A percentile compares a stretch with the other conserved stretches of the same genome.
phyloP scores from a whole-genome alignment of 2,888 invertebrate species.

The Lepidochitona cinerea region DNA sequence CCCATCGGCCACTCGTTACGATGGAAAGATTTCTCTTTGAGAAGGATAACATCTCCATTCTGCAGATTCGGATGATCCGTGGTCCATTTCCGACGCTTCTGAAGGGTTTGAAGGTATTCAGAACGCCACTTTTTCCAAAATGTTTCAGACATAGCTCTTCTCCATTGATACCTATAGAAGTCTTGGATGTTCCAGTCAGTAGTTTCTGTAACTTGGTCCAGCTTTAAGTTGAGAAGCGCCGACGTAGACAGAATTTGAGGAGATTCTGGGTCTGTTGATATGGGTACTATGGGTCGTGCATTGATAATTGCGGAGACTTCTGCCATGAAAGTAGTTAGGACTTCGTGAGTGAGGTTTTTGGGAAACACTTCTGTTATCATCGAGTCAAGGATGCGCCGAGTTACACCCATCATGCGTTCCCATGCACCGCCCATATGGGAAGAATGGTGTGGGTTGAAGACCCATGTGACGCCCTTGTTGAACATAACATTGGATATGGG shows the following conservation, averaged over 20 bases:
- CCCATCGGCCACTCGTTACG: slow-evolving; percentile 1
- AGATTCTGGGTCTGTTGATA: slow-evolving; percentile 18
- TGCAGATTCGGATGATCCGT: background rate
- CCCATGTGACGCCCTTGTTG: slow-evolving; percentile 19
- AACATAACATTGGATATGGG: slow-evolving; percentile 9
- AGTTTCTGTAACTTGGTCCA: too few relatives aligned
- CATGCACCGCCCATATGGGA: too few relatives aligned
- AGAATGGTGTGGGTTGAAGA: slow-evolving; percentile 30
- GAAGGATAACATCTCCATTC: background rate
- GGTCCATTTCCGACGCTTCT: background rate
- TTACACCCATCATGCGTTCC: too few relatives aligned
- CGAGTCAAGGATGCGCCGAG: slow-evolving; percentile 29
- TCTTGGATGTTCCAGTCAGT: too few relatives aligned
- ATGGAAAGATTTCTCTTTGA: background rate
- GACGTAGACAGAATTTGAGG: too few relatives aligned
- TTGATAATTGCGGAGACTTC: slow-evolving; percentile 31
- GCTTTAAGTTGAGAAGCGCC: too few relatives aligned
- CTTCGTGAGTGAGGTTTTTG: slow-evolving; percentile 26
- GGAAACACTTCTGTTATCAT: slow-evolving; percentile 13
- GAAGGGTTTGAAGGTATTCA: background rate
- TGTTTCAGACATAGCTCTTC: slow-evolving; percentile 5
- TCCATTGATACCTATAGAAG: slow-evolving; percentile 18
- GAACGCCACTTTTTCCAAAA: slow-evolving; percentile 6
- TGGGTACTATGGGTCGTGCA: slow-evolving; percentile 21
- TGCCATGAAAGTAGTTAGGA: slow-evolving; percentile 29